These are phyloP conservation scores for Alethe diademata DNA, from an alignment of 2,113 vertebrate species.

Conservation along the genomic window DNA sequence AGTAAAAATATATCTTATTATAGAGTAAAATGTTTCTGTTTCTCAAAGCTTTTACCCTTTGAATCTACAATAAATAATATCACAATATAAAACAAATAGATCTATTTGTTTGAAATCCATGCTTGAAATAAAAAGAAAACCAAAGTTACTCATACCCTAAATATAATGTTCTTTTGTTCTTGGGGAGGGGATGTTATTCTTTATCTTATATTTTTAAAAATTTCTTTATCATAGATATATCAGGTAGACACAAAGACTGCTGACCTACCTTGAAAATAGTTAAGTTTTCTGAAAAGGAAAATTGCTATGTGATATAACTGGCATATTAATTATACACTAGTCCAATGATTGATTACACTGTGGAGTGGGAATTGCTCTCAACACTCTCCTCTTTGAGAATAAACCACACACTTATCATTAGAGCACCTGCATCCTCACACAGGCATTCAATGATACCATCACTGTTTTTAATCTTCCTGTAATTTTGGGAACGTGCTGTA, in stretches of 20 bases:
- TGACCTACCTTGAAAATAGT: slow-evolving; percentile 25
- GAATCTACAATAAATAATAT: neutral
- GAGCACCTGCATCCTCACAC: slow-evolving; percentile 68
- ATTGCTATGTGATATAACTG: slow-evolving; percentile 40
- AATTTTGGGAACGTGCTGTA: slow-evolving; percentile 60
- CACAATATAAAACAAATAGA: neutral
- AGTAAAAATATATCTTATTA: neutral
- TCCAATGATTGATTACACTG: slow-evolving; percentile 75
- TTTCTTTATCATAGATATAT: neutral
- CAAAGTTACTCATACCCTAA: neutral
- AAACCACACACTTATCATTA: slow-evolving; percentile 47
- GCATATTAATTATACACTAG: slow-evolving; percentile 63
- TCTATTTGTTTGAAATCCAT: neutral
- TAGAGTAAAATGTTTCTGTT: neutral
- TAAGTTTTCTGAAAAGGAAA: slow-evolving; percentile 49
- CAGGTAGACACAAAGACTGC: neutral
- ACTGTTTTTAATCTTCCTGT: slow-evolving; percentile 67
- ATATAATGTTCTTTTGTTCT: neutral
- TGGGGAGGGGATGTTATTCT: rapidly evolving
- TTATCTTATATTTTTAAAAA: neutral
- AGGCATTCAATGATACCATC: slow-evolving; percentile 60
- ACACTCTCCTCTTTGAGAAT: slow-evolving; percentile 44
- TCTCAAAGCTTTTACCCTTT: neutral
- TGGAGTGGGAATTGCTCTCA: slow-evolving; percentile 62
- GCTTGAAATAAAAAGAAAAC: neutral